A percentile compares a stretch with the other conserved stretches of the same genome.
Evolutionary conservation across 2,888 invertebrate species (phyloP).

Genomic region (Drosophila niveifrons): DNA sequence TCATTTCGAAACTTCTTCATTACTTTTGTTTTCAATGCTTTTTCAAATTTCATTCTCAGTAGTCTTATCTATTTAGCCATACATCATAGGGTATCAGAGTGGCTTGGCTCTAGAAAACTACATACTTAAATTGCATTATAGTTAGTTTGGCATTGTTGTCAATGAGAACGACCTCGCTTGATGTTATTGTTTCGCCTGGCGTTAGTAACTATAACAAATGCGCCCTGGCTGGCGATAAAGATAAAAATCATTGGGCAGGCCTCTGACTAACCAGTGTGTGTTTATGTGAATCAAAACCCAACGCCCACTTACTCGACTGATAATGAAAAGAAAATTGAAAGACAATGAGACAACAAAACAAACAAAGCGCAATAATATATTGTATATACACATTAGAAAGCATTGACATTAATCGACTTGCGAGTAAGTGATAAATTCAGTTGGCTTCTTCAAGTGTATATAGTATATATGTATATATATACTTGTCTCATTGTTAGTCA

Average conservation of each 20-base stretch:
- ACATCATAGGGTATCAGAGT: slow-evolving; percentile 4
- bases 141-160: slow-evolving; percentile 15
- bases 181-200: slow-evolving; percentile 34
- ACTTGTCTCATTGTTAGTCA: slow-evolving; percentile 17
- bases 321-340: slow-evolving; percentile 17
- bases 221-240: slow-evolving; percentile 11
- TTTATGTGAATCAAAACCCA: slow-evolving; percentile 15
- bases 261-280: slow-evolving; percentile 37
- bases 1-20: too few species aligned
- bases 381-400: slow-evolving; percentile 48
- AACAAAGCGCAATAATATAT: slow-evolving; percentile 1
- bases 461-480: background rate
- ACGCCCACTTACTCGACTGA: slow-evolving; percentile 37
- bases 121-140: slow-evolving; percentile 5
- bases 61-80: background rate
- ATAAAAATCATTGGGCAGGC: slow-evolving; percentile 4
- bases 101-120: background rate
- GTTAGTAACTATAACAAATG: slow-evolving; percentile 35
- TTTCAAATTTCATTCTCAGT: too few species aligned
- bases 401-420: slow-evolving; percentile 58
- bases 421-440: slow-evolving; percentile 32
- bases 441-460: slow-evolving; percentile 13
- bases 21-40: too few species aligned
- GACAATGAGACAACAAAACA: slow-evolving; percentile 20
- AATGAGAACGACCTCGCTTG: slow-evolving; percentile 43